Base-by-base conservation (phyloP, 2,113 vertebrate genomes). In the Ictalurus punctatus region DNA sequence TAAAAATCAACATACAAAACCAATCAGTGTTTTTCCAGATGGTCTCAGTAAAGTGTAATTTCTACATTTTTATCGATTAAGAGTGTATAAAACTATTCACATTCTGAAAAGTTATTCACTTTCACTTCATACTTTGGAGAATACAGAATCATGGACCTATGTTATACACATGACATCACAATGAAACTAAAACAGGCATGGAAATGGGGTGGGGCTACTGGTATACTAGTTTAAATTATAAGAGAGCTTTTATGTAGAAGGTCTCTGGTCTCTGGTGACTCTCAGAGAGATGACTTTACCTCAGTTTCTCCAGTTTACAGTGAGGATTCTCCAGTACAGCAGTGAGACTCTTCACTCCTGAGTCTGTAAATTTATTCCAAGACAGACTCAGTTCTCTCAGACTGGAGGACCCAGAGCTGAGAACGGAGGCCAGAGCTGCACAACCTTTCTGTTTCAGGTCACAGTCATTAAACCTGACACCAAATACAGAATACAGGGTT, bases 251-350 rank as follows among this genome's bases (percentile, higher is more conserved):
- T 30, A n/a, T 30, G 65, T 30, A 69, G 2, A 12, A 58, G 14
- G 61, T 65, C 61, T 59, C 13, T 4, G 5, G 4, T 10, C 4
- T n/a, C n/a, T n/a, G n/a, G 13, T 13, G 27, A 30, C n/a, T 69
- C n/a, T 30, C n/a, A 69, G 67, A 69, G 10, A 69, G 17, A 69
- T 30, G 10, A 69, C 30, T 4, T 30, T 69, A 69, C 67, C n/a
- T 69, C 67, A 69, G n/a, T 69, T 13, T 69, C 67, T 69, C n/a
- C 67, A 69, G 67, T 69, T 69, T 69, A 69, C 67, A 69, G 67
- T 69, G 13, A 69, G 67, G 67, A 69, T 69, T 30, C 67, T 30
- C 13, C 67, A 69, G n/a, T 69, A n/a, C 67, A 69, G 67, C 13
- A 16, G 67, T 14, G n/a, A 69, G 67, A 30, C n/a, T 0, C n/a